phyloP scores from a whole-genome alignment of 2,113 vertebrate genomes.

The Anser brachyrhynchus region DNA sequence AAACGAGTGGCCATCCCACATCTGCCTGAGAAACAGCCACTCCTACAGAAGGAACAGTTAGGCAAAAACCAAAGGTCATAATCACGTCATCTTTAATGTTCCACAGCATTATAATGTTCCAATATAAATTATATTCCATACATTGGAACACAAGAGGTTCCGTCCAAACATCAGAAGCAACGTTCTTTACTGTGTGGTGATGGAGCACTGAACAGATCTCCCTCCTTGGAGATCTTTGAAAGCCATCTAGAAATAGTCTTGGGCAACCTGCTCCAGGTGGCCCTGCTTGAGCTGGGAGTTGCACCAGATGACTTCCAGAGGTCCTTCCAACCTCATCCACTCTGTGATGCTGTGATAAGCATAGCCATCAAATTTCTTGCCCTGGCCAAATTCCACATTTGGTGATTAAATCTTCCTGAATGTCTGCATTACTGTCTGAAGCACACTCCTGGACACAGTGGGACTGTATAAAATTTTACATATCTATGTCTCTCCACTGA shows the following conservation, averaged over 20 bases:
- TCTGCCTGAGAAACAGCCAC: neutral
- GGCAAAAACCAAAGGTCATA: neutral
- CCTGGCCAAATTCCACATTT: conserved; percentile 17
- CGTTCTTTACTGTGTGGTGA: too few relatives aligned
- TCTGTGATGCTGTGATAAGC: neutral
- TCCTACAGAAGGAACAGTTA: neutral
- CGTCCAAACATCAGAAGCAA: too few relatives aligned
- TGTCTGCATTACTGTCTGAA: neutral
- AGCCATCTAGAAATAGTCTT: too few relatives aligned
- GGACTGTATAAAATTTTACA: neutral
- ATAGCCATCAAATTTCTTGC: neutral
- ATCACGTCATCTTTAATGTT: conserved; percentile 7
- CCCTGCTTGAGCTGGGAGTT: too few relatives aligned
- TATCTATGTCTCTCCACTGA: conserved; percentile 35
- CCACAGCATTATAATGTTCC: neutral
- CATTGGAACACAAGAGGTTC: too few relatives aligned
- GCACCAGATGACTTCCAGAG: too few relatives aligned
- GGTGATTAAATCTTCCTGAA: conserved; percentile 35
- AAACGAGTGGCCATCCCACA: neutral
- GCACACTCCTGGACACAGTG: neutral
- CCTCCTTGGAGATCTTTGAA: too few relatives aligned
- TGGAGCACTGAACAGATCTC: too few relatives aligned
- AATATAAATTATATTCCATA: too few relatives aligned
- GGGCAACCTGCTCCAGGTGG: too few relatives aligned
- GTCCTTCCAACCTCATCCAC: too few relatives aligned